Evolutionary conservation across 1,140 invertebrate species (phyloP).

Genomic region (Semibalanus balanoides): DNA sequence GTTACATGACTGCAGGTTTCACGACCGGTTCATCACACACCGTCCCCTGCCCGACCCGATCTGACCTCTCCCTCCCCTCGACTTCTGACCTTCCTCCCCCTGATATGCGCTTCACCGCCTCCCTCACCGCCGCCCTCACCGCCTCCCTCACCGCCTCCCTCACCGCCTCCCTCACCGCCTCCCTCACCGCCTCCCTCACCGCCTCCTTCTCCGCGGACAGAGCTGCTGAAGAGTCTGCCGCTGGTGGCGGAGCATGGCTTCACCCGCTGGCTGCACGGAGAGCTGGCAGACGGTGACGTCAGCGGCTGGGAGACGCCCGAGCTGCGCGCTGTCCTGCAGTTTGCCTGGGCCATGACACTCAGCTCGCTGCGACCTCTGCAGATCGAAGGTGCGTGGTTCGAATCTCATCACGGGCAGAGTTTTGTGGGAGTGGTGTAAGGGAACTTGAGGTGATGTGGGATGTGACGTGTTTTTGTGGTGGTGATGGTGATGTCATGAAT

Average conservation of each 20-base stretch:
- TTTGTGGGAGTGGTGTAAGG: too few relatives aligned
- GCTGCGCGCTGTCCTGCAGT: constrained; percentile 54
- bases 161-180: constrained; percentile 48
- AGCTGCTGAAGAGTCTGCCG: neutral
- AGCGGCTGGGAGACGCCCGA: constrained; percentile 36
- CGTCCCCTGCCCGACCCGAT: too few relatives aligned
- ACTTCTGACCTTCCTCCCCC: too few relatives aligned
- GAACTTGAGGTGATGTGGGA: too few relatives aligned
- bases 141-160: constrained; percentile 38
- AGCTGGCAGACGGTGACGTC: neutral
- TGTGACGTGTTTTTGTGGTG: too few relatives aligned
- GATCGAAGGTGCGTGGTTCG: too few relatives aligned
- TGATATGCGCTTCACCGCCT: too few relatives aligned
- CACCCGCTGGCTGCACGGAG: constrained; percentile 28
- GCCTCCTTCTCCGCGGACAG: neutral
- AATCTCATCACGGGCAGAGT: too few relatives aligned
- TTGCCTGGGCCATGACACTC: constrained; percentile 65
- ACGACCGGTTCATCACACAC: too few relatives aligned
- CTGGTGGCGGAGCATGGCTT: constrained; percentile 34
- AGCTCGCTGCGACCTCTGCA: constrained; percentile 40
- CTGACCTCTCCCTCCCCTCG: too few relatives aligned
- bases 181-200: constrained; percentile 31
- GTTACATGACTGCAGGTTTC: too few relatives aligned
- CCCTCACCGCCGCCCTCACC: constrained; percentile 21
- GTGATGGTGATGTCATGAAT: too few relatives aligned